Conservation (phyloP, 2,113 vertebrate species). For the Lophochroa leadbeateri region DNA sequence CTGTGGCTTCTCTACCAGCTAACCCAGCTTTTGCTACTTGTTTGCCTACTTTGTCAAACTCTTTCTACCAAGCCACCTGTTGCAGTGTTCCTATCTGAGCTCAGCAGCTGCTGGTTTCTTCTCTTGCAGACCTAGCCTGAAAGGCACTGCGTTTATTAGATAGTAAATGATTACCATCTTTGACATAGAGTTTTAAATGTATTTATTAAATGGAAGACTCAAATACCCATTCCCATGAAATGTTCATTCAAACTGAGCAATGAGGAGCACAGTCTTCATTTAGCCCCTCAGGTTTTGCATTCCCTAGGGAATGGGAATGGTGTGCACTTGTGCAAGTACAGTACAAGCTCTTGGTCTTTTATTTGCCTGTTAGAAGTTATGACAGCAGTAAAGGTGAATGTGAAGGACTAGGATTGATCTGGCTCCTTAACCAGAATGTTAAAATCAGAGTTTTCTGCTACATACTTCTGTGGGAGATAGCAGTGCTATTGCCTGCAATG, state of each 20-base stretch:
- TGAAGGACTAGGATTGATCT: not conserved
- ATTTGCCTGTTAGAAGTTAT: not conserved
- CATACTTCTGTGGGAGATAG: not conserved
- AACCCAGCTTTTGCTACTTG: not conserved
- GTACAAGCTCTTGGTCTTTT: not conserved
- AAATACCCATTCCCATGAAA: not conserved
- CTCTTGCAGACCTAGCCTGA: not conserved
- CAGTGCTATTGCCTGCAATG: not conserved
- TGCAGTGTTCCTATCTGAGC: not conserved
- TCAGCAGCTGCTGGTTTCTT: not conserved
- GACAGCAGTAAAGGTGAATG: not conserved
- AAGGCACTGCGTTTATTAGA: not conserved
- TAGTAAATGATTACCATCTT: not conserved
- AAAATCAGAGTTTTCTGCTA: rapidly evolving
- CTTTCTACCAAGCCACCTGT: not conserved
- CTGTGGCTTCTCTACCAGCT: not conserved
- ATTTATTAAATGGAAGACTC: not conserved
- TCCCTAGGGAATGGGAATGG: not conserved
- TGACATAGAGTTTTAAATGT: not conserved
- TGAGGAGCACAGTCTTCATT: rapidly evolving
- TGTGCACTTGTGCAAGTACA: not conserved
- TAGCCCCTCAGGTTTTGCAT: not conserved
- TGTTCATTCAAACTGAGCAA: not conserved
- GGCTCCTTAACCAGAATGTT: not conserved
- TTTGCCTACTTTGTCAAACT: not conserved